Base-by-base conservation (phyloP, 2,888 invertebrate species). In the Melangyna quadrimaculata region DNA sequence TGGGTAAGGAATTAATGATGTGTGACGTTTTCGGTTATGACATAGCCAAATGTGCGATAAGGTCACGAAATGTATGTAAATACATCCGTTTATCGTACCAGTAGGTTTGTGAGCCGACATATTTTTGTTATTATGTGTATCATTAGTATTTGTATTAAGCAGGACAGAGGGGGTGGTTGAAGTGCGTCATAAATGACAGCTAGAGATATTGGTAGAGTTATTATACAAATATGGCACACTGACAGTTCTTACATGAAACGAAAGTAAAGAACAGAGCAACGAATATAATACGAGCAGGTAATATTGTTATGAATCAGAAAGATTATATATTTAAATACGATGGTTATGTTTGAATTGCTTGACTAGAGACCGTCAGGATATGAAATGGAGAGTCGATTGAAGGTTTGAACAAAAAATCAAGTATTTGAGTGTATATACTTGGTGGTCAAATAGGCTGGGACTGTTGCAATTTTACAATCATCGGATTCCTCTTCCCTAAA, bases 1-100 rank as follows among this genome's bases (percentile, higher is more conserved):
- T 43, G 40, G 10, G 14, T 65, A 35, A 14, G 40, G 79, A 59
- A 70, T 75, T 75, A 61, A 79, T 75, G 83, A 75, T 51, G 83
- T 84, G 79, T 79, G 79, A 71, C 71, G 67, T 59, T 79, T 71
- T 75, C 14, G 71, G 43, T 79, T 84, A 84, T 79, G 83, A 79
- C 79, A 75, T 71, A 61, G 37, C 37, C 61, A 17, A 79, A 19
- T 74, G 70, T 70, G 57, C 74, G 74, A 79, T 79, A 83, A 79
- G 79, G 79, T 83, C 79, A 79, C 55, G 71, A 70, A 75, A 57
- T 9, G 29, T 27, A 48, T n/a, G n/a, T n/a, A n/a, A n/a, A n/a
- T n/a, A n/a, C n/a, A n/a, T 45, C 10, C 5, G 43, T 45, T 63
- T 67, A 43, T 35, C 48, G 14, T 22, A 32, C 19, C 19, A 19